Percentiles rank a stretch among this genome's conserved stretches.
Evolutionary conservation across 2,888 invertebrate species (phyloP).

Genomic region (Drosophila subquinaria): DNA sequence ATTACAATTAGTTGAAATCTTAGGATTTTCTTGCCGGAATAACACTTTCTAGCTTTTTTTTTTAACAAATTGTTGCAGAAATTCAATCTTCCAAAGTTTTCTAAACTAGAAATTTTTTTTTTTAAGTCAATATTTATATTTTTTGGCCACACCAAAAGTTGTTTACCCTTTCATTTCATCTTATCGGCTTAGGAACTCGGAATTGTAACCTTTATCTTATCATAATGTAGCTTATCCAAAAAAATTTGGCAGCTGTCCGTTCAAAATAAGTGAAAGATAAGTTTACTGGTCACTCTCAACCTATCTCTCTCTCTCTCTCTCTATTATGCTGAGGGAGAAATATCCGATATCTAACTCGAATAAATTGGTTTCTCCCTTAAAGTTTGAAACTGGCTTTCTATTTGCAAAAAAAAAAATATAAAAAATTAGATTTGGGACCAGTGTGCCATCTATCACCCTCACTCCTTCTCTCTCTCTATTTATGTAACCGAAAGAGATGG

Average conservation of each 20-base stretch:
- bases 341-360: background rate
- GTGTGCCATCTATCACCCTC: too few relatives aligned
- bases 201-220: slow-evolving; percentile 7
- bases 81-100: too few relatives aligned
- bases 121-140: too few relatives aligned
- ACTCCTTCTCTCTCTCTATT: background rate
- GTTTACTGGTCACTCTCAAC: background rate
- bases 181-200: background rate
- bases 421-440: too few relatives aligned
- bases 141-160: background rate
- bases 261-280: background rate
- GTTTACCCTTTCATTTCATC: background rate
- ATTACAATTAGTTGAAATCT: too few relatives aligned
- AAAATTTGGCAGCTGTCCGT: background rate
- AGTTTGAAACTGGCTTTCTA: too few relatives aligned
- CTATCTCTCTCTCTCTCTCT: background rate
- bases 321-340: background rate
- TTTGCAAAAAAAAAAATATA: too few relatives aligned
- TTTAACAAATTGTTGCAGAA: background rate
- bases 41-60: background rate
- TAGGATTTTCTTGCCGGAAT: background rate
- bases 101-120: background rate
- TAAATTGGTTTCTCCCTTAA: too few relatives aligned
- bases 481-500: background rate
- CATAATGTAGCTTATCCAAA: slow-evolving; percentile 11